Base-by-base conservation (phyloP, 2,888 invertebrate species). In the Melanostoma mellinum region DNA sequence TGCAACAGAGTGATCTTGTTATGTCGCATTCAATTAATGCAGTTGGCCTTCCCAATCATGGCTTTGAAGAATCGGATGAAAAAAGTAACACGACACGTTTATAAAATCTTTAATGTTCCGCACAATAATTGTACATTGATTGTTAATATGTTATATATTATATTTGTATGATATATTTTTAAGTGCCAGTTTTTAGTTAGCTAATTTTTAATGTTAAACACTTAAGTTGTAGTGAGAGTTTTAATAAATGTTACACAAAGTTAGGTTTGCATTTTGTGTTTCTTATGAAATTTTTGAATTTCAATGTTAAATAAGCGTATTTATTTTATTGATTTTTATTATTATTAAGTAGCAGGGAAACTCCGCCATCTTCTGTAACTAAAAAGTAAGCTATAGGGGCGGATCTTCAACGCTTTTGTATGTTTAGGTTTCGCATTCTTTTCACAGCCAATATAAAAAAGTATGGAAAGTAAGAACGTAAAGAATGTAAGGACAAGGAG, bases 1-100 rank as follows among this genome's bases (percentile, higher is more conserved):
- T 90, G 71, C 90, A 90, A 63, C 90, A 90, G 80, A 89, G 88
- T 67, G 89, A 90, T 77, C 88, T 89, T 67, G 73, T 86, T 61
- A 87, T 88, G n/a, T 85, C 82, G 5, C 60, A 61, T 3, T 46
- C 58, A 38, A 60, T 42, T 1, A 85, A 53, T 10, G 67, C 67
- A 6, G 55, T 10, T 3, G 89, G 90, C 3, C 84, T 86, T 75
- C 85, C 82, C 8, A 90, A 90, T 85, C 86, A 85, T 71, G 90
- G 88, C 20, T 90, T 87, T 56, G 90, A 90, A 69, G 89, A 87
- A 68, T 86, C 87, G 58, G 90, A 90, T 63, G 89, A 88, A 53
- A 87, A 67, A 33, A 65, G 85, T 79, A 90, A 88, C 73, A 90
- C 90, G 30, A 90, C 90, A 46, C 89, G 88, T 85, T 87, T 90